Percentiles rank a stretch among this genome's conserved stretches.
Evolutionary conservation across 2,797 vertebrate genomes (phyloP).

Genomic region (Phrynocephalus forsythii): DNA sequence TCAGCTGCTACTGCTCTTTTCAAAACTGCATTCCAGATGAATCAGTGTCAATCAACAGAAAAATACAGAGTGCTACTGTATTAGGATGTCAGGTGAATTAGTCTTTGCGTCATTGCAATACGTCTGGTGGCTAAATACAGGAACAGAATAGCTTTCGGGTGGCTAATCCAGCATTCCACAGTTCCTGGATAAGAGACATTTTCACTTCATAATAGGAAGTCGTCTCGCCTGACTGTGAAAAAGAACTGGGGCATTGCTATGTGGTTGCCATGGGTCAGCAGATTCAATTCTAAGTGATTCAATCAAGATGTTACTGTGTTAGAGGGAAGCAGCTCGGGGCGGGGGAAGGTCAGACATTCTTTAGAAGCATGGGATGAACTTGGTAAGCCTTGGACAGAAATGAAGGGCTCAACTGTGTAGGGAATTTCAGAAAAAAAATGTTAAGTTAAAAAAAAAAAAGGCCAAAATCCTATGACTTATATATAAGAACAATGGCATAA

Average conservation of each 20-base stretch:
- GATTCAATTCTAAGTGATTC: constrained; percentile 25
- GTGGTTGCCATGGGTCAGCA: neutral
- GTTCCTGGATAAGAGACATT: neutral
- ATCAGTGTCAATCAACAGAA: neutral
- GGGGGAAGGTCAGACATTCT: neutral
- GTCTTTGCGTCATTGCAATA: constrained; percentile 21
- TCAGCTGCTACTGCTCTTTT: neutral
- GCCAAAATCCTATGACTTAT: too few relatives aligned
- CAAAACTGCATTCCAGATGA: rapidly evolving
- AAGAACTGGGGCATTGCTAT: neutral
- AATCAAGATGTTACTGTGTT: neutral
- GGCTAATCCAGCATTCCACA: neutral
- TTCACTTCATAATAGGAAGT: neutral
- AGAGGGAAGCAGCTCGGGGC: neutral
- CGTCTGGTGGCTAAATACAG: constrained; percentile 27
- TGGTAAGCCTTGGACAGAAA: neutral
- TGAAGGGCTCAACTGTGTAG: neutral
- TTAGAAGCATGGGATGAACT: neutral
- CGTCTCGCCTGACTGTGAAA: neutral
- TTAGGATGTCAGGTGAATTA: constrained; percentile 37
- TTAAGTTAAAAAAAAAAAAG: neutral
- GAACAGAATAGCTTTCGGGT: constrained; percentile 9
- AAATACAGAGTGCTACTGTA: constrained; percentile 26
- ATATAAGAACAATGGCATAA: too few relatives aligned
- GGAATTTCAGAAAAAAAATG: neutral